Evolutionary conservation across 2,113 vertebrate genomes (phyloP), one percentile per base, ranked within the genome.

Genomic region (Oreamnos americanus): DNA sequence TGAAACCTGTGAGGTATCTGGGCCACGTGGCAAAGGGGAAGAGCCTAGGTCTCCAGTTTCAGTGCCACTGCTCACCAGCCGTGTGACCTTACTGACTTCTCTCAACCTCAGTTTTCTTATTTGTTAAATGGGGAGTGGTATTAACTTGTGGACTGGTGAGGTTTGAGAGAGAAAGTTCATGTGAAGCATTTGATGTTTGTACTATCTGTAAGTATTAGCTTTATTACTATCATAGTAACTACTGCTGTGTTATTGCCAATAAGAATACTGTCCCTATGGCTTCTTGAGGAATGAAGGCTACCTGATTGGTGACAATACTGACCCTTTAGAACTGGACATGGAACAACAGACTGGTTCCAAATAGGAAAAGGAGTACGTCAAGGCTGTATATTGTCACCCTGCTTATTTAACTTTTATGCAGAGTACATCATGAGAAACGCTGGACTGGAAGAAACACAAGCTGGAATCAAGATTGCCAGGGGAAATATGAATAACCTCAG

Each of bases 51-150:
- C 33, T 49, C 6, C 71, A 12, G 3, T 95, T 19, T 28, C n/a
- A 74, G 39, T 4, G 36, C 39, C 39, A 1, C 11, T 7, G 33
- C 67, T 36, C 16, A 49, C 39, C 51, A 58, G 62, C 60, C 10
- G n/a, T 45, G 36, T 43, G 87, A 71, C 47, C 11, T 17, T 62
- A 5, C 26, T 39, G 5, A 64, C 49, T 83, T 39, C 64, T 47
- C n/a, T 43, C 14, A 43, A 17, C 62, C 58, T 96, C 85, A 36
- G 81, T 91, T 90, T 97, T 87, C 97, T 92, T 87, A n/a, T 49
- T 64, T 57, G 6, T 96, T 49, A 51, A 85, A 78, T 81, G 90
- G 85, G 64, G 8, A 74, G 30, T 82, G 9, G 49, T 47, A 30
- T 1, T 79, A 58, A 88, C 21, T 87, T 62, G 3, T 39, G 33